Conservation (phyloP, 2,113 vertebrate genomes). For the Leucosticte australis region DNA sequence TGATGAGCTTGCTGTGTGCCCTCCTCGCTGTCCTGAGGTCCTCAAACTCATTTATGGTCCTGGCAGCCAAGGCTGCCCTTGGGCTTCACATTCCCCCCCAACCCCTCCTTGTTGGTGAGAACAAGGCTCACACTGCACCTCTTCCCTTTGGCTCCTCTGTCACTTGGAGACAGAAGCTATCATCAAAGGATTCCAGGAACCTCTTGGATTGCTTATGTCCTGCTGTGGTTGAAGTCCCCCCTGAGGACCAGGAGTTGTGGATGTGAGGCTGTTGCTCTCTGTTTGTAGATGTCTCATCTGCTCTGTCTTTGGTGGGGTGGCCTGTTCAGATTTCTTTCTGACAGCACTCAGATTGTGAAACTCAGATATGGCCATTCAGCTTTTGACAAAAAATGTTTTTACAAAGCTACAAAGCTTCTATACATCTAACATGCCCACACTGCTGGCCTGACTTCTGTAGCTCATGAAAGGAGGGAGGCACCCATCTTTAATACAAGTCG, state of each 20-base stretch:
- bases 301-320: background rate
- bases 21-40: background rate
- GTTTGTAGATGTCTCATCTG: background rate
- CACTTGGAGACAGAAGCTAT: background rate
- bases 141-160: background rate
- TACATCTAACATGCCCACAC: background rate
- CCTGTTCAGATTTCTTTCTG: background rate
- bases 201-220: background rate
- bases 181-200: background rate
- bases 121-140: background rate
- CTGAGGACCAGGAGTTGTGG: background rate
- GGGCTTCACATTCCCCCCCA: background rate
- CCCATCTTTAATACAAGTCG: background rate
- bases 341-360: background rate
- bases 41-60: background rate
- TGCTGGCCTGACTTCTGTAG: background rate
- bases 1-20: rapidly evolving
- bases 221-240: background rate
- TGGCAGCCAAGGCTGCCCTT: background rate
- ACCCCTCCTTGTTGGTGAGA: background rate
- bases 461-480: background rate
- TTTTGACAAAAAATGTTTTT: background rate
- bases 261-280: background rate
- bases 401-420: background rate
- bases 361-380: background rate